These are phyloP conservation scores for Eustalomyia histrio DNA, from an alignment of 2,888 invertebrate species.

Conservation along the genomic window DNA sequence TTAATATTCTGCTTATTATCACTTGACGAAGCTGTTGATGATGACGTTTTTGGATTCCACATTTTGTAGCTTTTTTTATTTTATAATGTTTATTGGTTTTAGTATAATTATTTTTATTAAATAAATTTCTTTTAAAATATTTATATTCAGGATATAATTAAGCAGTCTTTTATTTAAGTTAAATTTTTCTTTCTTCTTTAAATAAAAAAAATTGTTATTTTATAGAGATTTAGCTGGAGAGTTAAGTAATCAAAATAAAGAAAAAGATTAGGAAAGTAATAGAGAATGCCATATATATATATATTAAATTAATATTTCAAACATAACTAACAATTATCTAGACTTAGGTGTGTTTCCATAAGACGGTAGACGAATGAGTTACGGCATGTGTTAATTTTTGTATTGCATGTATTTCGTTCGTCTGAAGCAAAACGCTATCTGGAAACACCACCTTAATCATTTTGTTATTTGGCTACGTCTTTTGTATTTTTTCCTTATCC, in stretches of 20 bases:
- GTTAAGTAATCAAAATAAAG: background rate
- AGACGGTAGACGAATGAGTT: no score
- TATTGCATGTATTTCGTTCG: no score
- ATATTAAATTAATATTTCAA: no score
- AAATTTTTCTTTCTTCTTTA: constrained; percentile 3
- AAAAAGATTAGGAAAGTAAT: background rate
- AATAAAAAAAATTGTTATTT: background rate
- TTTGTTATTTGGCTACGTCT: constrained; percentile 19
- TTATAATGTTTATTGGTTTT: constrained; percentile 50
- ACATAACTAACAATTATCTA: no score
- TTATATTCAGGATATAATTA: background rate
- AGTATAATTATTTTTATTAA: constrained; percentile 24
- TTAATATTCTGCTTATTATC: constrained; percentile 72
- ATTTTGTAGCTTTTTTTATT: constrained; percentile 70
- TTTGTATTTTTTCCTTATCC: constrained; percentile 23
- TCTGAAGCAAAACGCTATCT: no score
- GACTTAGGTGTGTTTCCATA: no score
- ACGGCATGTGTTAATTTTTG: no score
- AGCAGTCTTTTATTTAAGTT: constrained; percentile 37
- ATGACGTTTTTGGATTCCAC: constrained; percentile 73
- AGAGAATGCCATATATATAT: no score
- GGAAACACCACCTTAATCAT: background rate
- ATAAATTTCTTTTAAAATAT: constrained; percentile 12
- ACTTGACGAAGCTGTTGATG: constrained; percentile 71
- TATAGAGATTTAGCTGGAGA: background rate